Evolutionary conservation across 2,888 invertebrate species (phyloP), one percentile per base, ranked within the genome.

Genomic region (Cosmia pyralina): DNA sequence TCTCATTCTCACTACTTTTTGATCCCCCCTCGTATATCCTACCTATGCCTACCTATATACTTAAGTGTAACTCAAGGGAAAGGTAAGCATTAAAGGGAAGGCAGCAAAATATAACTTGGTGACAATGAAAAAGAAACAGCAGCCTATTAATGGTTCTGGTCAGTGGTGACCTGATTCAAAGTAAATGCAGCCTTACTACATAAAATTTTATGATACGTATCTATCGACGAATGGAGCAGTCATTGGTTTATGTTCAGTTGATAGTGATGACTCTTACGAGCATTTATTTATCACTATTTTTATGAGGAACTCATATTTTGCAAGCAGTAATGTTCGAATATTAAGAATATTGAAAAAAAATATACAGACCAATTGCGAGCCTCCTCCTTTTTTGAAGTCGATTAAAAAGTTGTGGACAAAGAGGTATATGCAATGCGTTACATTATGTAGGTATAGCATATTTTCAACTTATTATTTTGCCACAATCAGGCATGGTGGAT

Each of bases 101-200:
- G 28, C 28, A n/a, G n/a, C 11, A 28, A 38, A 60, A 38, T 22
- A n/a, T 10, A 57, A 28, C 22, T 7, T 7, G 7, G 15, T 10
- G 15, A 57, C 22, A 69, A n/a, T 7, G 22, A 28, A 57, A 53
- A 50, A 11, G 7, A 58, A 73, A 46, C 46, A 0, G 8, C 4
- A 22, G 17, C 11, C 60, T 48, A 34, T 63, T 58, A 63, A 70
- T 58, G 41, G 19, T 41, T 22, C 38, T 34, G 69, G 63, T 44
- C 44, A 59, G 28, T 22, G 41, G 66, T 79, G 79, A 79, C 77
- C 79, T 77, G 57, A 66, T 63, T 77, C 66, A 63, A 72, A 79
- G 79, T 48, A 62, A 72, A 72, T 66, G 57, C 62, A 57, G 57
- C 66, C 74, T 48, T 34, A 52, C 44, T 34, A 34, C 34, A 79